phyloP scores from a whole-genome alignment of 2,113 vertebrate species.

The Pseudopodoces humilis region DNA sequence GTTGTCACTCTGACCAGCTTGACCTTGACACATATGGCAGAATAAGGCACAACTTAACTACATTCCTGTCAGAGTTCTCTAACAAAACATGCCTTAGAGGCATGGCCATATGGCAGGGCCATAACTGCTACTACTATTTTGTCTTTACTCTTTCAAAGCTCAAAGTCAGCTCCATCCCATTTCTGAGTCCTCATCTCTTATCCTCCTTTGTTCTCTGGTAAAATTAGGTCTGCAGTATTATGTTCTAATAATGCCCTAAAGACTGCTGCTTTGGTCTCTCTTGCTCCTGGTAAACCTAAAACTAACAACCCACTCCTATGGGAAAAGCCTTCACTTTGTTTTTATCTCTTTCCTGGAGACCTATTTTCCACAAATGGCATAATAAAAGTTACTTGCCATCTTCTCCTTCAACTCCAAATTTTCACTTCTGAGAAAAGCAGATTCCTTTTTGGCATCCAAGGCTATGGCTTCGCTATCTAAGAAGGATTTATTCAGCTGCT shows the following conservation, averaged over 20 bases:
- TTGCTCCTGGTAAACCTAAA: background rate
- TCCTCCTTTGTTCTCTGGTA: background rate
- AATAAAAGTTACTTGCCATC: constrained; percentile 69
- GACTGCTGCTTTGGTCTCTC: background rate
- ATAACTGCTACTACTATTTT: background rate
- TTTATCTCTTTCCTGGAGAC: background rate
- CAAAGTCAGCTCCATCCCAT: background rate
- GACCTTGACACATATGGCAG: background rate
- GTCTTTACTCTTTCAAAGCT: background rate
- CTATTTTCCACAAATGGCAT: background rate
- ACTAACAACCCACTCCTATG: background rate
- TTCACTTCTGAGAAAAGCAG: constrained; percentile 85
- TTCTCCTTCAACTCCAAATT: constrained; percentile 84
- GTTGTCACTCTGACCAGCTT: background rate
- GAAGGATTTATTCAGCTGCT: constrained; percentile 82
- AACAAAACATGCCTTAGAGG: background rate
- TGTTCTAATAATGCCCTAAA: background rate
- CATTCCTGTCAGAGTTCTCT: background rate
- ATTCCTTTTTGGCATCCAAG: constrained; percentile 88
- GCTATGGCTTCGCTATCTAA: constrained; percentile 83
- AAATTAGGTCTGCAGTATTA: background rate
- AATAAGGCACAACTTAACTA: background rate
- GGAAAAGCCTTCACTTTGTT: background rate
- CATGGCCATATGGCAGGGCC: background rate
- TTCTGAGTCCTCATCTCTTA: background rate